A percentile compares a stretch with the other conserved stretches of the same genome.
These are phyloP conservation scores for Pimpla rufipes DNA, from an alignment of 2,888 invertebrate genomes.

Conservation along the genomic window DNA sequence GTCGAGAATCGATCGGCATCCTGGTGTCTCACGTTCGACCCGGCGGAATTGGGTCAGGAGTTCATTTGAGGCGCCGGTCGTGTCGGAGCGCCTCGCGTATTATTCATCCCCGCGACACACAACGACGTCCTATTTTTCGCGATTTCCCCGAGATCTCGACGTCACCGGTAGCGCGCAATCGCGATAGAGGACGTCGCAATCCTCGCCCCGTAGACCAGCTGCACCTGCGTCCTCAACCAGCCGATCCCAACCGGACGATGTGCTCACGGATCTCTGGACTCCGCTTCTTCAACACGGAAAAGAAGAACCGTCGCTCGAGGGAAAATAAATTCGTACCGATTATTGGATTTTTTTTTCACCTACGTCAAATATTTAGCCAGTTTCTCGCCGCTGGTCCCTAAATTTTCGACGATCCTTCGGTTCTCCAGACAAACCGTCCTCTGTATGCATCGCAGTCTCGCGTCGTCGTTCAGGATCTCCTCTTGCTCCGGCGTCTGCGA, in stretches of 20 bases:
- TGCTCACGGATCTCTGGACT: slow-evolving; percentile 76
- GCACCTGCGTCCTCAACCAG: slow-evolving; percentile 81
- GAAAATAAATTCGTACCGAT: neutral
- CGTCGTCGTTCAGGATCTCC: slow-evolving; percentile 79
- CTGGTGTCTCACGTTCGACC: slow-evolving; percentile 7
- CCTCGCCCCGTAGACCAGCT: slow-evolving; percentile 80
- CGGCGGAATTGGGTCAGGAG: slow-evolving; percentile 56
- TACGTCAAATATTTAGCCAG: slow-evolving; percentile 82
- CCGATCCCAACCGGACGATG: slow-evolving; percentile 80
- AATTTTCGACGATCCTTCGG: slow-evolving; percentile 77
- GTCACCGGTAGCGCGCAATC: slow-evolving; percentile 74
- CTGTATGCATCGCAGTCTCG: slow-evolving; percentile 82
- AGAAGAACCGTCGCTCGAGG: slow-evolving; percentile 1
- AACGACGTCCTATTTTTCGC: slow-evolving; percentile 32
- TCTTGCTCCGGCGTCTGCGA: slow-evolving; percentile 80
- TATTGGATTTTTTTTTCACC: slow-evolving; percentile 67
- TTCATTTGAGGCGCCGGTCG: slow-evolving; percentile 52
- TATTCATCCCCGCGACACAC: slow-evolving; percentile 63
- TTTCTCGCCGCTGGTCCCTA: slow-evolving; percentile 78
- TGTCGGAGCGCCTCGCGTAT: slow-evolving; percentile 62
- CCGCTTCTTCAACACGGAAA: slow-evolving; percentile 45
- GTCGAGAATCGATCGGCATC: slow-evolving; percentile 25
- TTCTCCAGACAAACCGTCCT: slow-evolving; percentile 81
- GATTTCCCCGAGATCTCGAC: slow-evolving; percentile 54
- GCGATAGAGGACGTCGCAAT: slow-evolving; percentile 82